Base-by-base conservation (phyloP, 2,797 vertebrate genomes). In the Macrochelys suwanniensis region DNA sequence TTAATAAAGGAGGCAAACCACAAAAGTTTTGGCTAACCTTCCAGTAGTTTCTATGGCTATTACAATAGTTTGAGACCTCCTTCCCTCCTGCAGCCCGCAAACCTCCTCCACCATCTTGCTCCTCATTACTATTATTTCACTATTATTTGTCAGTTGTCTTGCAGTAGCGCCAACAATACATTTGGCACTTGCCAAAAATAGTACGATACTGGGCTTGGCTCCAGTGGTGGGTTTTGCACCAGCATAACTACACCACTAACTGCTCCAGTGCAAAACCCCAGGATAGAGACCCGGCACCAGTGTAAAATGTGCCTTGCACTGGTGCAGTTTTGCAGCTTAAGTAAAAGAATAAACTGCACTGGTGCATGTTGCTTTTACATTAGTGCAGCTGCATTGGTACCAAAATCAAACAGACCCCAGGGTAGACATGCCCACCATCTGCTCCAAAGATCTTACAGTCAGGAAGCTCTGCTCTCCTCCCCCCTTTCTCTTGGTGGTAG, bases 31-130 rank as follows among this genome's bases (percentile, higher is more conserved):
- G 9, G 42, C 59, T 7, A 78, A 85, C 74, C 65, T 26, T 51
- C 85, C 92, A 95, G 95, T 97, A 97, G 86, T 96, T 94, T 92
- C 94, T 96, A 93, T 94, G 96, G 96, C 96, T 97, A 97, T 97
- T 92, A 1, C 89, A 94, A 93, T 95, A 94, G 94, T 94, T 26
- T 87, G 78, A 74, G 65, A 12, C 31, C 26, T 68, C 51, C 56
- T 31, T 33, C 26, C 11, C 9, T 54, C 12, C 16, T 65, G 33
- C 8, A 65, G 7, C 33, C 33, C 33, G 12, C 33, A 65, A 65
- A 19, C 33, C 7, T 19, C 17, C 61, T n/a, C 33, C 33, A 10
- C 31, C 16, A 19, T 65, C 33, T 19, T 19, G 33, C 16, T 65
- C 17, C 16, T n/a, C 16, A 8, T n/a, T 33, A 65, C 33, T 16